Base-by-base conservation (phyloP, 2,113 vertebrate genomes). In the Sterrhoptilus dennistouni region DNA sequence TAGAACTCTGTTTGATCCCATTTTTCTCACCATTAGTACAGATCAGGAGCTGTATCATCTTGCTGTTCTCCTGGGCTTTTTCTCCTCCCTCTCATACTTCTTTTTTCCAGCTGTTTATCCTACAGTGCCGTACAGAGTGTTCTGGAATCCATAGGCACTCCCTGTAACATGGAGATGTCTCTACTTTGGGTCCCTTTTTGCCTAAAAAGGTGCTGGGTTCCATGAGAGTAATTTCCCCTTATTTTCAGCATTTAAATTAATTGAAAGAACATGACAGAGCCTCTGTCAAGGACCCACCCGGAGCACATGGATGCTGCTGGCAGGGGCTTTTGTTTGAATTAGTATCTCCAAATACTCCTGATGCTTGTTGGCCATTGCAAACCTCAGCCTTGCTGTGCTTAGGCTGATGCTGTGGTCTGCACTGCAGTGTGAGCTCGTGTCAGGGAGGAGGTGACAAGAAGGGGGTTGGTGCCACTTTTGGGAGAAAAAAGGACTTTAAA, bases 261-360 rank as follows among this genome's bases (percentile, higher is more conserved):
- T 70, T 36, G 42, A 44, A 83, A 53, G 18, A 36, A 33, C 36
- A 45, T 1, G 0, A 11, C 35, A 78, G 52, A 23, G 4, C 1
- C 27, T 40, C 31, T 65, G 23, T 33, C 65, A 31, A 9, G 0
- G 27, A 29, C 24, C 9, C 54, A 8, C 12, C 6, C 1, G 0
- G 42, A 59, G 8, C 31, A 22, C 1, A 0, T 20, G 45, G 50
- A 17, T 70, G 35, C 36, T 78, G 11, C 40, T 93, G 50, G 44
- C 25, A 16, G 7, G 72, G 29, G 19, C 8, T 12, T 72, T 57
- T 23, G 28, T 7, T 56, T 44, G 44, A 44, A 24, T 74, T 33
- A 52, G 40, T 3, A 6, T n/a, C 50, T 78, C 36, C 29, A 57
- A 5, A 28, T 31, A 5, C 12, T 31, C 45, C 42, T 85, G n/a